Conservation (phyloP, 2,113 vertebrate genomes). For the Noctilio leporinus region DNA sequence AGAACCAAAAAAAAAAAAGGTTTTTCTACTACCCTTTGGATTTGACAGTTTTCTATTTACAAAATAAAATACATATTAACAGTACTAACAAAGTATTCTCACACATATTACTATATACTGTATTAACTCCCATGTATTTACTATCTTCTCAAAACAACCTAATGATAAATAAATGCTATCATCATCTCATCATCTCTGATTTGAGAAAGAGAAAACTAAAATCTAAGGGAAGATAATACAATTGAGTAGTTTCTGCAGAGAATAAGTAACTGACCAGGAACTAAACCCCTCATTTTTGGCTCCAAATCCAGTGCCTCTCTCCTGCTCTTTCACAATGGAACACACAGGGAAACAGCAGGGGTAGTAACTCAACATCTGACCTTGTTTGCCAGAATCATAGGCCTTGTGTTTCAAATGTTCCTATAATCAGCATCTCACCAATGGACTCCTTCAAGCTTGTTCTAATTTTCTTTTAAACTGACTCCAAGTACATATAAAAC, state of each 20-base stretch:
- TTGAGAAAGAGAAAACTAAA: neutral
- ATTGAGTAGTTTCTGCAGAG: neutral
- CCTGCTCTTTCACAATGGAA: neutral
- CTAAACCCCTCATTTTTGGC: neutral
- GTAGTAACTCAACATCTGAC: neutral
- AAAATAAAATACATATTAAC: neutral
- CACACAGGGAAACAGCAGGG: neutral
- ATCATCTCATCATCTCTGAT: neutral
- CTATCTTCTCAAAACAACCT: neutral
- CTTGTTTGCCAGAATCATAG: neutral
- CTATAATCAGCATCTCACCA: neutral
- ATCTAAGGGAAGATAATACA: neutral
- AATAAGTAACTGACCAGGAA: neutral
- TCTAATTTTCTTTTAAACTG: slow-evolving; percentile 34
- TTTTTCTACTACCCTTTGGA: neutral
- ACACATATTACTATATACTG: neutral
- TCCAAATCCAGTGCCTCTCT: neutral
- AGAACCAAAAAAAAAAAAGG: neutral
- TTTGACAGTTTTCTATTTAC: neutral
- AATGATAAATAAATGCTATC: neutral
- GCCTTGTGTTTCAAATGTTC: neutral
- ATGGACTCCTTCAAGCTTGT: neutral
- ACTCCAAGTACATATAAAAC: neutral
- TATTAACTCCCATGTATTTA: neutral
- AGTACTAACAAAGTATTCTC: neutral